Evolutionary conservation across 2,888 invertebrate genomes (phyloP).

Genomic region (Diarsia rubi): DNA sequence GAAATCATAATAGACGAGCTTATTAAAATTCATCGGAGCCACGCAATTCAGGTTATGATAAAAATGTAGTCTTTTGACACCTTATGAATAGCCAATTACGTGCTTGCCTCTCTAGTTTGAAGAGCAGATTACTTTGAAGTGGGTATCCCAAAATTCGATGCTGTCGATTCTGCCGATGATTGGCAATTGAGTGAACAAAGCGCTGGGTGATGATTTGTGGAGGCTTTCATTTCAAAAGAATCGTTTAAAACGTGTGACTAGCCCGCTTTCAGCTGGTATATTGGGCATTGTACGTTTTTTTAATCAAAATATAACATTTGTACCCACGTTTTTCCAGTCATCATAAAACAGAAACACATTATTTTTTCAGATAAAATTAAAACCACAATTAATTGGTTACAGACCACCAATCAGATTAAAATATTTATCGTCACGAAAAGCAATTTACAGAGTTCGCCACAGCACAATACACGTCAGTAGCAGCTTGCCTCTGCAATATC

Average conservation of each 20-base stretch:
- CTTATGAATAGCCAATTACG: conserved; percentile 66
- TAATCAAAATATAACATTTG: background rate
- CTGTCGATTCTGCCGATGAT: conserved; percentile 36
- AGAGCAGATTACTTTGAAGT: conserved; percentile 48
- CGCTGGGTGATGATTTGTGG: conserved; percentile 23
- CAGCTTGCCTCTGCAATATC: conserved; percentile 87
- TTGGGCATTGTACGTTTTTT: background rate
- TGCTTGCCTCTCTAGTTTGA: conserved; percentile 43
- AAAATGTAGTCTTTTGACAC: conserved; percentile 72
- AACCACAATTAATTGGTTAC: conserved; percentile 88
- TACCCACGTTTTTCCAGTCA: conserved; percentile 2
- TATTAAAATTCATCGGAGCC: conserved; percentile 80
- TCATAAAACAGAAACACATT: conserved; percentile 48
- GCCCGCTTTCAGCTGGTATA: conserved; percentile 3
- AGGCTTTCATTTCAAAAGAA: conserved; percentile 11
- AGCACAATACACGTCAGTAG: conserved; percentile 86
- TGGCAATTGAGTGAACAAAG: conserved; percentile 39
- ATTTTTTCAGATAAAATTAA: conserved; percentile 77
- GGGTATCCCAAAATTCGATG: conserved; percentile 33
- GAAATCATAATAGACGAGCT: conserved; percentile 77
- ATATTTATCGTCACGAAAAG: conserved; percentile 89
- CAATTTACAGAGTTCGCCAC: conserved; percentile 88
- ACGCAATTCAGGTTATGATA: conserved; percentile 76
- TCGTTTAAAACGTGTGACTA: conserved; percentile 11
- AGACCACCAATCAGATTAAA: conserved; percentile 89